These are phyloP conservation scores for Hirtodrosophila trivittata DNA, from an alignment of 2,888 invertebrate genomes.

Conservation along the genomic window DNA sequence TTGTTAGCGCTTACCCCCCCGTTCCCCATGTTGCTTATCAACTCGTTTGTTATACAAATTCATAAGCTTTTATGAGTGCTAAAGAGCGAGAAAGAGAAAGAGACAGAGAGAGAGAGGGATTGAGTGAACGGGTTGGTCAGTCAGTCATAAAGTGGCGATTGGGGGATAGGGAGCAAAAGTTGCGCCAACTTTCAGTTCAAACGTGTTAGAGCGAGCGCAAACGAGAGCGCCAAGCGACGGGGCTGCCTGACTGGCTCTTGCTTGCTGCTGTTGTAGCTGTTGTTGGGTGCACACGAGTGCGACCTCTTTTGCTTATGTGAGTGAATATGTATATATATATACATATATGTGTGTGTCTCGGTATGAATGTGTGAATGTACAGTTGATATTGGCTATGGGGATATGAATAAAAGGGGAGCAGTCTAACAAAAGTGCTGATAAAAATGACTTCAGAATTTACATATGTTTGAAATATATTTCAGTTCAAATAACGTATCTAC, in stretches of 20 bases:
- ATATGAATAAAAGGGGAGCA: slow-evolving; percentile 19
- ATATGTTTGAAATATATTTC: background rate
- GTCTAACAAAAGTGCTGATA: slow-evolving; percentile 12
- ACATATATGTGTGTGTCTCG: slow-evolving; percentile 17
- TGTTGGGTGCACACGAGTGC: slow-evolving; percentile 78
- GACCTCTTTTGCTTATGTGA: slow-evolving; percentile 63
- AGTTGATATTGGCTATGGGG: slow-evolving; percentile 60
- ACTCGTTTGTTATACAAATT: slow-evolving; percentile 52
- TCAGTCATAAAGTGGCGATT: slow-evolving; percentile 1
- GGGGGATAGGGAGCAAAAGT: slow-evolving; percentile 48
- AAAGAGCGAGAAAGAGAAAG: slow-evolving; percentile 45
- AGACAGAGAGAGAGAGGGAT: slow-evolving; percentile 30
- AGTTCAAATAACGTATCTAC: background rate
- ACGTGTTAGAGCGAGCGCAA: slow-evolving; percentile 73
- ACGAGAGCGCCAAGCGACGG: slow-evolving; percentile 66
- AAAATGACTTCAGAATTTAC: background rate
- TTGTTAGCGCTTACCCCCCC: slow-evolving; percentile 7
- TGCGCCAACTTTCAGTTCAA: slow-evolving; percentile 63
- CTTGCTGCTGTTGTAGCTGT: slow-evolving; percentile 46
- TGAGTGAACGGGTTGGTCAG: slow-evolving; percentile 49
- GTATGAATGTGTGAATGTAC: too few species aligned
- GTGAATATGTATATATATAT: slow-evolving; percentile 11
- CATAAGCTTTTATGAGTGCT: slow-evolving; percentile 42
- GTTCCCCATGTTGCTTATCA: slow-evolving; percentile 44
- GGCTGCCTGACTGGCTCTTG: slow-evolving; percentile 56